These are phyloP conservation scores for Nebria brevicollis DNA, from an alignment of 2,888 invertebrate species.

Conservation along the genomic window DNA sequence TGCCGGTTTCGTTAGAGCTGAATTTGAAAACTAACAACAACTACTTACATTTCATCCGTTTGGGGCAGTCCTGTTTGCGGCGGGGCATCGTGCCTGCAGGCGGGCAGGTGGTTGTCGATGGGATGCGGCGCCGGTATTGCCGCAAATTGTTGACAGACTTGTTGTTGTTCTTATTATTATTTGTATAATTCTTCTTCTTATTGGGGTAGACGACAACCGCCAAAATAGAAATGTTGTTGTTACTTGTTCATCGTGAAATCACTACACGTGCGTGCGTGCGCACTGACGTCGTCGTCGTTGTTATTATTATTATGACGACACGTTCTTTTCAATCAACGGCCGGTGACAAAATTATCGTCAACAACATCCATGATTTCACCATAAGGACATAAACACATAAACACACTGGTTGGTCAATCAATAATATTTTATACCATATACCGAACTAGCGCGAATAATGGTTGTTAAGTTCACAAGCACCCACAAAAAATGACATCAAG, in stretches of 20 bases:
- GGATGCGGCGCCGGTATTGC: conserved; percentile 49
- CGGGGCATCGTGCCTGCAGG: conserved; percentile 61
- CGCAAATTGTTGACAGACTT: conserved; percentile 57
- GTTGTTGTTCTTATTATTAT: too few species aligned
- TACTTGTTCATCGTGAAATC: conserved; percentile 24
- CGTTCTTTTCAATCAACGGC: conserved; percentile 2
- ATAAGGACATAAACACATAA: background rate
- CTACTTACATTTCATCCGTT: conserved; percentile 67
- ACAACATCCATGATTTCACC: conserved; percentile 12
- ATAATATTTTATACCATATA: too few species aligned
- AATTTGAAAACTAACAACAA: background rate
- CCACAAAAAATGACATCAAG: conserved; percentile 24
- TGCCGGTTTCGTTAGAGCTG: background rate
- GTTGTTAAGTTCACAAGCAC: conserved; percentile 14
- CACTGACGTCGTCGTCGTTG: conserved; percentile 6
- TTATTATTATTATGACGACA: background rate
- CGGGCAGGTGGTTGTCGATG: conserved; percentile 48
- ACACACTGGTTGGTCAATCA: background rate
- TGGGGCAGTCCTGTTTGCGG: conserved; percentile 66
- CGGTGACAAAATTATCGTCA: conserved; percentile 8
- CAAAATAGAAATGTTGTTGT: conserved; percentile 4
- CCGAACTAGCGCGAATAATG: too few species aligned
- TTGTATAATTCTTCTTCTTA: too few species aligned
- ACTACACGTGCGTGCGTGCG: conserved; percentile 23
- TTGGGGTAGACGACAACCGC: background rate